Evolutionary conservation across 2,888 invertebrate species (phyloP).

Genomic region (Eristalis arbustorum): DNA sequence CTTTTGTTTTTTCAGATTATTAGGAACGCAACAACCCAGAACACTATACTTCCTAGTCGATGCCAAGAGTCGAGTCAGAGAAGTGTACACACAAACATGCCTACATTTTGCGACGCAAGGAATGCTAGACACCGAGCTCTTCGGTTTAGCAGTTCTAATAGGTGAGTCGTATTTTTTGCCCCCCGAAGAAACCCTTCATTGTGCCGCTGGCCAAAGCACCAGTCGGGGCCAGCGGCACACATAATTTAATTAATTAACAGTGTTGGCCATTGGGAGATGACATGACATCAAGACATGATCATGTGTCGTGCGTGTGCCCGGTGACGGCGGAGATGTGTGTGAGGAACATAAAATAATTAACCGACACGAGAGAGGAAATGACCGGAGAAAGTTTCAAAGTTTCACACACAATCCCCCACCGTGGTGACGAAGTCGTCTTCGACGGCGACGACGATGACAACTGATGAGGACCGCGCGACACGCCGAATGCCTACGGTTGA

Average conservation of each 20-base stretch:
- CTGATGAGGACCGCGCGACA: not conserved
- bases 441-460: not conserved
- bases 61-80: conserved; percentile 90
- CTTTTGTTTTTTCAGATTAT: conserved; percentile 74
- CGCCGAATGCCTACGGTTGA: conserved; percentile 36
- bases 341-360: conserved; percentile 53
- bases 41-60: conserved; percentile 82
- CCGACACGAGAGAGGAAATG: conserved; percentile 56
- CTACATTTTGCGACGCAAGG: conserved; percentile 89
- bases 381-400: conserved; percentile 69
- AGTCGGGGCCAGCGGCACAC: no score
- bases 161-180: conserved; percentile 84
- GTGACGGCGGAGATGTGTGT: not conserved
- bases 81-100: conserved; percentile 91
- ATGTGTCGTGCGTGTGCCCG: conserved; percentile 48
- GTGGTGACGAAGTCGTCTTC: not conserved
- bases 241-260: conserved; percentile 59
- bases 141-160: conserved; percentile 89
- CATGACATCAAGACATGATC: conserved; percentile 49
- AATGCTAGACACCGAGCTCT: conserved; percentile 90
- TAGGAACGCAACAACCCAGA: conserved; percentile 81
- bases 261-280: conserved; percentile 13
- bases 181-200: not conserved
- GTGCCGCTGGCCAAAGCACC: not conserved
- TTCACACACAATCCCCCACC: conserved; percentile 43